Conservation (phyloP, 2,888 invertebrate species). For the Calameuta filiformis region DNA sequence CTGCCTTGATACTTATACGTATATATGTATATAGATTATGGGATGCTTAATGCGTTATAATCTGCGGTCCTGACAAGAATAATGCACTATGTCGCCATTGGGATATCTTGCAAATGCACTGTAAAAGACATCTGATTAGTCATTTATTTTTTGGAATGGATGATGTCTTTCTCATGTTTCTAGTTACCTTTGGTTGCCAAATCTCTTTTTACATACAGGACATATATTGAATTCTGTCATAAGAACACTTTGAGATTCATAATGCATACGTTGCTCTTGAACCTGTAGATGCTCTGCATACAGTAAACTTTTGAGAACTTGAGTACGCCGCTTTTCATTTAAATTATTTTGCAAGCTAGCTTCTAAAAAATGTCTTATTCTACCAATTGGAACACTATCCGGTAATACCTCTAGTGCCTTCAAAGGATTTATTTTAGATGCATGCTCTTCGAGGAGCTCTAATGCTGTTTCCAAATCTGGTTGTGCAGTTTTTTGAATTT, state of each 20-base stretch:
- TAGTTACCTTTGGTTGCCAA: slow-evolving; percentile 86
- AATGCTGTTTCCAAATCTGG: slow-evolving; percentile 86
- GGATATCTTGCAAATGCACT: slow-evolving; percentile 94
- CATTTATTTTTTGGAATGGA: neutral
- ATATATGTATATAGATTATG: neutral
- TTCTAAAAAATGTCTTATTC: slow-evolving; percentile 83
- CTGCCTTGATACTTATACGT: neutral
- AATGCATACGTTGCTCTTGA: slow-evolving; percentile 81
- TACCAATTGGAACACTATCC: slow-evolving; percentile 79
- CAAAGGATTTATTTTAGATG: slow-evolving; percentile 84
- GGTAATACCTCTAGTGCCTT: slow-evolving; percentile 85
- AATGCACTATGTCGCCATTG: slow-evolving; percentile 92
- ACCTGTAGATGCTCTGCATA: slow-evolving; percentile 89
- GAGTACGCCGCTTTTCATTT: slow-evolving; percentile 77
- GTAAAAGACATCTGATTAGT: slow-evolving; percentile 49
- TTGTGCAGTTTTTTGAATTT: slow-evolving; percentile 70
- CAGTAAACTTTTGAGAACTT: slow-evolving; percentile 85
- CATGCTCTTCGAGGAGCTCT: slow-evolving; percentile 83
- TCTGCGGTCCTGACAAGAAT: slow-evolving; percentile 81
- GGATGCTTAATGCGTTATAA: slow-evolving; percentile 28
- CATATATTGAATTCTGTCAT: slow-evolving; percentile 91
- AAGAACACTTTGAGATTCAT: slow-evolving; percentile 84
- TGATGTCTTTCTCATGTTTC: neutral
- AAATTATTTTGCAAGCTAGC: slow-evolving; percentile 82
- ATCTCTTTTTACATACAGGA: slow-evolving; percentile 91